These are phyloP conservation scores for Adelosebastes latens DNA, from an alignment of 2,797 vertebrate genomes.

Conservation along the genomic window DNA sequence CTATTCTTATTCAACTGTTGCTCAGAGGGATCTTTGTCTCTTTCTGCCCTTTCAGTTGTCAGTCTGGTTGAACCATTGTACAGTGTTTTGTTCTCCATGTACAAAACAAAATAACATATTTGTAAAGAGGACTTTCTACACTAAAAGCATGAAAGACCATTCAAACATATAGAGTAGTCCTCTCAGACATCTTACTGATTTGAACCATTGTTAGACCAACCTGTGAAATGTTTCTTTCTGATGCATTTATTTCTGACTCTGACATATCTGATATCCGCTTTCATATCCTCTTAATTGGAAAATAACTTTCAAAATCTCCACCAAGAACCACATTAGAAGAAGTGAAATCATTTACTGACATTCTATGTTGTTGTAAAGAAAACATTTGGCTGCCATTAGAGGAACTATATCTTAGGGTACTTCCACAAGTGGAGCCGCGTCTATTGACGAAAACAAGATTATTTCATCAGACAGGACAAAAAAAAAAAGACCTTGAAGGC, in stretches of 20 bases:
- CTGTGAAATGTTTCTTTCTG: neutral
- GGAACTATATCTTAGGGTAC: slow-evolving; percentile 7
- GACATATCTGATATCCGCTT: slow-evolving; percentile 23
- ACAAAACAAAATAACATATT: neutral
- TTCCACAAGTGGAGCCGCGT: slow-evolving; percentile 1
- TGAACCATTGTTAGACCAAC: neutral
- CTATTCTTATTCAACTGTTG: neutral
- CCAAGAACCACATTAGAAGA: slow-evolving; percentile 11
- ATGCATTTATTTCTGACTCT: neutral
- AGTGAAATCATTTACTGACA: slow-evolving; percentile 31
- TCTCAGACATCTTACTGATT: neutral
- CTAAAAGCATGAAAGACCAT: neutral
- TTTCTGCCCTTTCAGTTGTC: neutral
- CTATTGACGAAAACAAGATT: neutral
- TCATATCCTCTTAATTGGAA: slow-evolving; percentile 27
- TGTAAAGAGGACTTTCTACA: neutral
- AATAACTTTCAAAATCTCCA: slow-evolving; percentile 11
- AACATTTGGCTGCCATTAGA: neutral
- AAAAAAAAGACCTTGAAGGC: neutral
- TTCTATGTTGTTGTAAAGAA: neutral
- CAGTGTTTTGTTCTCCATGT: neutral
- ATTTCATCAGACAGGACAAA: neutral
- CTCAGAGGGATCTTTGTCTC: neutral
- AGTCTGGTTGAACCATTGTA: neutral
- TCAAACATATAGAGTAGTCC: neutral